Conservation (phyloP, 2,888 invertebrate species). For the Itoplectis maculator region DNA sequence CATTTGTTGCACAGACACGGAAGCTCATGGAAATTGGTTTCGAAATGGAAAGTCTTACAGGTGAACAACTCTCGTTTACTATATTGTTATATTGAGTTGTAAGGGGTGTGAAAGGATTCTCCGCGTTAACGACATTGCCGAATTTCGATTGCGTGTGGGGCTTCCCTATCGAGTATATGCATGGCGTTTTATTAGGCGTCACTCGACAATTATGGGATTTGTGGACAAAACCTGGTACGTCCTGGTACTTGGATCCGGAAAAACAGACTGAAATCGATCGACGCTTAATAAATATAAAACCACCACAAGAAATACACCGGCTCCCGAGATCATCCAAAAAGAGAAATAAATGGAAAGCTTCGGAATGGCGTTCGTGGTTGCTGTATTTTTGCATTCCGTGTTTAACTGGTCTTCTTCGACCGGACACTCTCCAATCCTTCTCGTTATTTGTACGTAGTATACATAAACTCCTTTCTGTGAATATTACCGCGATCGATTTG, state of each 20-base stretch:
- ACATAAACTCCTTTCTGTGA: slow-evolving; percentile 9
- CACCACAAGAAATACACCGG: slow-evolving; percentile 25
- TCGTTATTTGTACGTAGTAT: slow-evolving; percentile 27
- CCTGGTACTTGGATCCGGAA: slow-evolving; percentile 23
- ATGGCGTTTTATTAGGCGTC: slow-evolving; percentile 57
- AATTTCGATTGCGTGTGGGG: slow-evolving; percentile 60
- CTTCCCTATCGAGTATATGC: slow-evolving; percentile 60
- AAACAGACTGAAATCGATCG: slow-evolving; percentile 36
- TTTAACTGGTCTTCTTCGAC: slow-evolving; percentile 39
- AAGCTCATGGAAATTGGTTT: slow-evolving; percentile 2
- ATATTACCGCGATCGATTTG: slow-evolving; percentile 21
- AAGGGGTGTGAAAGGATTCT: slow-evolving; percentile 54
- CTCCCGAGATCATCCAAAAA: slow-evolving; percentile 17
- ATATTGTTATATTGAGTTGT: slow-evolving; percentile 37
- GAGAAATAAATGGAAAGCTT: slow-evolving; percentile 18
- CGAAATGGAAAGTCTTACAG: slow-evolving; percentile 24
- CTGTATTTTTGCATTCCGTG: slow-evolving; percentile 22
- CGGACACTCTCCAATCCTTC: slow-evolving; percentile 10
- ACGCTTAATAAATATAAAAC: slow-evolving; percentile 41
- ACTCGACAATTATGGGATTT: slow-evolving; percentile 49
- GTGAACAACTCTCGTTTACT: slow-evolving; percentile 17
- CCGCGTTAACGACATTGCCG: slow-evolving; percentile 23
- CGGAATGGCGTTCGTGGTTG: slow-evolving; percentile 36
- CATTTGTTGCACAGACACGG: slow-evolving; percentile 17
- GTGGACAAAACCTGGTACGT: slow-evolving; percentile 35